phyloP scores from a whole-genome alignment of 2,797 vertebrate species.

The Anguilla megastoma region DNA sequence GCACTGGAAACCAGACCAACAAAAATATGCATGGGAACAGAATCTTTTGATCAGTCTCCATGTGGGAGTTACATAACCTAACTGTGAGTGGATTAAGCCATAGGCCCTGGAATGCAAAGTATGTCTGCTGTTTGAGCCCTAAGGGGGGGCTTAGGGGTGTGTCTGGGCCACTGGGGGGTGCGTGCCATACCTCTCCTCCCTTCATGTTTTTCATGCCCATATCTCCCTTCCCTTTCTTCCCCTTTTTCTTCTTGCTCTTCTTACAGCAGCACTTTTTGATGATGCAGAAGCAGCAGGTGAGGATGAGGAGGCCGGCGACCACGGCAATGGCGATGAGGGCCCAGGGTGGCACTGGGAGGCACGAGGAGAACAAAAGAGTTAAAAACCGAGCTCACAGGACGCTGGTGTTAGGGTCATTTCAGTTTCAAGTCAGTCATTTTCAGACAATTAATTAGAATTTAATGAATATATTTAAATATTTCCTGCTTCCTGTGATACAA shows the following conservation, averaged over 20 bases:
- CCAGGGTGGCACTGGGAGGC: conserved; percentile 87
- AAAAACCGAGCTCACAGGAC: background rate
- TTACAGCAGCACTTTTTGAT: conserved; percentile 98
- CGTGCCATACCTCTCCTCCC: conserved; percentile 75
- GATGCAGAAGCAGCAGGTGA: conserved; percentile 98
- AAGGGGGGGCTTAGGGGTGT: background rate
- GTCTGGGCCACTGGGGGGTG: background rate
- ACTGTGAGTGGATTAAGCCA: background rate
- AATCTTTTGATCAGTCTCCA: background rate
- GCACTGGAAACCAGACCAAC: background rate
- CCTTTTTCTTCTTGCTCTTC: conserved; percentile 98
- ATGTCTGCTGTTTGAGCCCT: background rate
- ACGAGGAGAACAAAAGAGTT: conserved; percentile 7
- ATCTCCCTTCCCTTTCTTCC: conserved; percentile 92
- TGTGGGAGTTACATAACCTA: no score
- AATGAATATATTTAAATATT: conserved; percentile 21
- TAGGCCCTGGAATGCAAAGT: background rate
- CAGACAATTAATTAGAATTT: background rate
- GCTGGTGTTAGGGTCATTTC: background rate
- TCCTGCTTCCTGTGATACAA: conserved; percentile 31
- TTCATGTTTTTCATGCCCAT: conserved; percentile 81
- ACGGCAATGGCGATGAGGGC: conserved; percentile 92
- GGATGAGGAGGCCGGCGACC: conserved; percentile 87
- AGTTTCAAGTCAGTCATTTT: background rate
- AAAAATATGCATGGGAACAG: background rate